phyloP scores from a whole-genome alignment of 92 coral and sea anemone genomes.

The Epizoanthus scotinus region DNA sequence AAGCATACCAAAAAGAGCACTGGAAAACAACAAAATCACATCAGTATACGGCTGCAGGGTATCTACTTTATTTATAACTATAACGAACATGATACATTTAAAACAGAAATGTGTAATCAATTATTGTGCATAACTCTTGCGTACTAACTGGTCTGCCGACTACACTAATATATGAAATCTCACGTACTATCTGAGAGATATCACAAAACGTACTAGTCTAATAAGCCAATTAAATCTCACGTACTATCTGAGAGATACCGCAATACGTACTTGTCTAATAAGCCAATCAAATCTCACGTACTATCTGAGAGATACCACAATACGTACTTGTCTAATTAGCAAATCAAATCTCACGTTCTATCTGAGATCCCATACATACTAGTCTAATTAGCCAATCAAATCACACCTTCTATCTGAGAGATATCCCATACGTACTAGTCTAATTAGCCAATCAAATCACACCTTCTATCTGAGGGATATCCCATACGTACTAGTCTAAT shows the following conservation, averaged over 20 bases:
- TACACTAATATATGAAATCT: background rate
- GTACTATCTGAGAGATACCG: background rate
- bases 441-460: constrained; percentile 4
- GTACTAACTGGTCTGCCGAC: too few relatives aligned
- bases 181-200: background rate
- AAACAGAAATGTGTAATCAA: too few relatives aligned
- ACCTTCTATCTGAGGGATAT: too few relatives aligned
- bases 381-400: background rate
- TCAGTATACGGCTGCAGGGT: background rate
- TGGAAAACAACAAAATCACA: constrained; percentile 17
- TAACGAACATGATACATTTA: too few relatives aligned
- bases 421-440: constrained; percentile 71
- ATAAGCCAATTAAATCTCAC: too few relatives aligned
- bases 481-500: background rate
- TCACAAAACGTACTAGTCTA: background rate
- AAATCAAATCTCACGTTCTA: too few relatives aligned
- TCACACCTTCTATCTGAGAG: background rate
- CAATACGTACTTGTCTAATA: background rate
- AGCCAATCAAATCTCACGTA: background rate
- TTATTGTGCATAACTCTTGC: too few relatives aligned
- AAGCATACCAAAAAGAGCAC: constrained; percentile 93
- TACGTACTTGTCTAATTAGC: too few relatives aligned
- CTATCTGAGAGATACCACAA: too few relatives aligned
- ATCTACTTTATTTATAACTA: too few relatives aligned
- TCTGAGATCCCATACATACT: background rate